These are phyloP conservation scores for Tricholauxania praeusta DNA, from an alignment of 2,888 invertebrate species.

Conservation along the genomic window DNA sequence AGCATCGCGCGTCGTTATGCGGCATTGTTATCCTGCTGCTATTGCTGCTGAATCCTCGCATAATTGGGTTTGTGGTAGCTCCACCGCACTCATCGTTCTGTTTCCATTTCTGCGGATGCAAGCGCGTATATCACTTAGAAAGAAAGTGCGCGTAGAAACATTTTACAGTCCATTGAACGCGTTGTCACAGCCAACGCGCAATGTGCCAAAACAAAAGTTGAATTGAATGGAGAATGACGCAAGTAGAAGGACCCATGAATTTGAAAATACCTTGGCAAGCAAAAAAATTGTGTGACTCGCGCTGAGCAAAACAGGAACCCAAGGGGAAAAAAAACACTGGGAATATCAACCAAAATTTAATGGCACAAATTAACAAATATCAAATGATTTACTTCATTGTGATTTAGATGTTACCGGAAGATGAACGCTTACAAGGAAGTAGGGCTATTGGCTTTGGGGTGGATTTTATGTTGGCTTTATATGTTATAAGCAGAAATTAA, in stretches of 20 bases:
- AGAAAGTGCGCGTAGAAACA: slow-evolving; percentile 19
- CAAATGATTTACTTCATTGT: slow-evolving; percentile 16
- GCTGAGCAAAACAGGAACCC: slow-evolving; percentile 1
- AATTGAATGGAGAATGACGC: background rate
- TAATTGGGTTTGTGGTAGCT: slow-evolving; percentile 17
- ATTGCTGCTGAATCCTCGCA: slow-evolving; percentile 19
- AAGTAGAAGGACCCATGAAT: no score
- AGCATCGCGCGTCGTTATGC: background rate
- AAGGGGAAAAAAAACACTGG: background rate
- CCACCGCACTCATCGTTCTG: no score
- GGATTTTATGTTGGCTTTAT: no score
- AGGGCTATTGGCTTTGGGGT: no score
- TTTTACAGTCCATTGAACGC: slow-evolving; percentile 34
- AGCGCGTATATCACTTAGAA: background rate
- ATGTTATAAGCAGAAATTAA: no score
- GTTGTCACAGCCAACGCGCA: slow-evolving; percentile 16
- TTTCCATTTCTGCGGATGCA: no score
- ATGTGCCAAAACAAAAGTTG: slow-evolving; percentile 16
- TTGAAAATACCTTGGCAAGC: background rate
- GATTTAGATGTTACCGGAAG: no score
- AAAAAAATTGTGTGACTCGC: background rate
- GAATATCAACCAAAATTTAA: slow-evolving; percentile 11
- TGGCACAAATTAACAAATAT: slow-evolving; percentile 20
- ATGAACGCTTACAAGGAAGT: no score
- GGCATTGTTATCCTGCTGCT: slow-evolving; percentile 28